Evolutionary conservation across 2,888 invertebrate genomes (phyloP).

Genomic region (Agriopis leucophaearia): DNA sequence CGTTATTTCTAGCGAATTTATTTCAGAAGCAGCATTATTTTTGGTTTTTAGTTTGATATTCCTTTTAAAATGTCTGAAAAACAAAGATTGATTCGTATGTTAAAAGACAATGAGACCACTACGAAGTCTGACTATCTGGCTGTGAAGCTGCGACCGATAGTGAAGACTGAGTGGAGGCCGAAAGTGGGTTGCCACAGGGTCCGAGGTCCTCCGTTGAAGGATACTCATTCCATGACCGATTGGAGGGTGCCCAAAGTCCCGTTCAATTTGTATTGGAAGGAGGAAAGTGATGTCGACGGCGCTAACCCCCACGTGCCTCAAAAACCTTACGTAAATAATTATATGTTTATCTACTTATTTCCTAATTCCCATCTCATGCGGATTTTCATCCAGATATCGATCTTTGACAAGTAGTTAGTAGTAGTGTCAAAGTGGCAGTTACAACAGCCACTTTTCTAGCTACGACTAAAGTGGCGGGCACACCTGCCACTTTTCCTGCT

Average conservation of each 20-base stretch:
- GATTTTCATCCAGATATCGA: too few relatives aligned
- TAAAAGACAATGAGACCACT: constrained; percentile 56
- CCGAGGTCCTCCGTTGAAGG: constrained; percentile 48
- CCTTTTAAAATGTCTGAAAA: not conserved
- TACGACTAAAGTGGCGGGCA: too few relatives aligned
- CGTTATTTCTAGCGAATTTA: constrained; percentile 9
- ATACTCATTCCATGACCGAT: constrained; percentile 53
- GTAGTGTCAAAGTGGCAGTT: too few relatives aligned
- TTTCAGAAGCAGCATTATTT: not conserved
- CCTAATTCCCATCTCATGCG: too few relatives aligned
- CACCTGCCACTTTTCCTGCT: too few relatives aligned
- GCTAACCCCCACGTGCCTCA: constrained; percentile 8
- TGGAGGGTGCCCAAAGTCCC: constrained; percentile 51
- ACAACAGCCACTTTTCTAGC: too few relatives aligned
- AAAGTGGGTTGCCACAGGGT: constrained; percentile 40
- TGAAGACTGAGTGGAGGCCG: constrained; percentile 46
- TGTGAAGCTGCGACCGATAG: constrained; percentile 33
- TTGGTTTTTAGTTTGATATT: constrained; percentile 1
- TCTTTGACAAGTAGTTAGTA: too few relatives aligned
- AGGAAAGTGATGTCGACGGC: not conserved
- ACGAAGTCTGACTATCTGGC: constrained; percentile 47
- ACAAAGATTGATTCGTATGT: constrained; percentile 32
- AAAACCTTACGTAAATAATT: constrained; percentile 15
- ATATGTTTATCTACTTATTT: not conserved
- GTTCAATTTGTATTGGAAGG: constrained; percentile 48